Evolutionary conservation across 64 coral and sea anemone species (phyloP), one percentile per base, ranked within the genome.

Genomic region (Montipora cactus): DNA sequence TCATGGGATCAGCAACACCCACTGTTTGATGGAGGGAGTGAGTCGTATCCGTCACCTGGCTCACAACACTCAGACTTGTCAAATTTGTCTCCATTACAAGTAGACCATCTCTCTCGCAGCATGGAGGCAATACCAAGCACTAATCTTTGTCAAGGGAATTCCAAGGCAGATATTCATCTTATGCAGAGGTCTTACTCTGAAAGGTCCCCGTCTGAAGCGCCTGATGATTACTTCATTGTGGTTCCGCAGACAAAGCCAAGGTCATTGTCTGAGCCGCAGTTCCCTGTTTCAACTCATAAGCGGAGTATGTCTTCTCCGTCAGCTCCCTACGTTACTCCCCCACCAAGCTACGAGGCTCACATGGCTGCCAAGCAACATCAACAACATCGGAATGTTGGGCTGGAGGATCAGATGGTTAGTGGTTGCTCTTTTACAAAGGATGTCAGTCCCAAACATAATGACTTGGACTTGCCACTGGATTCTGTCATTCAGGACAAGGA

Each of bases 181-280:
- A 95, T 95, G 85, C 96, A 95, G 48, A 91, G 96, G 12, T 98
- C 96, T 1, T 98, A 89, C 51, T 95, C 96, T 44, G 96, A 98
- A 77, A 88, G 77, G 48, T 51, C 89, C 50, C 55, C 76, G 25
- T 52, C 71, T 87, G 95, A 97, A 68, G 77, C 51, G 70, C 64
- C 44, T 83, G 78, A 84, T 81, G 93, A 92, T 64, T 94, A 80
- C 76, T 61, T 95, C 15, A 85, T 83, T 46, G 81, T 85, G 7
- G 80, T 84, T n/a, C 72, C 80, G 67, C 76, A 80, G 52, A 90
- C 81, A 59, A 98, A 98, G 57, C 93, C 93, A 44, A 81, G 96
- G 15, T 98, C 96, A 12, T 21, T 88, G 75, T 93, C 92, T 58
- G 92, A 93, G 22, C 92, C 92, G 14, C 83, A 85, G 19, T 76